These are phyloP conservation scores for Diuraphis noxia DNA, from an alignment of 1,140 invertebrate species.

Conservation along the genomic window DNA sequence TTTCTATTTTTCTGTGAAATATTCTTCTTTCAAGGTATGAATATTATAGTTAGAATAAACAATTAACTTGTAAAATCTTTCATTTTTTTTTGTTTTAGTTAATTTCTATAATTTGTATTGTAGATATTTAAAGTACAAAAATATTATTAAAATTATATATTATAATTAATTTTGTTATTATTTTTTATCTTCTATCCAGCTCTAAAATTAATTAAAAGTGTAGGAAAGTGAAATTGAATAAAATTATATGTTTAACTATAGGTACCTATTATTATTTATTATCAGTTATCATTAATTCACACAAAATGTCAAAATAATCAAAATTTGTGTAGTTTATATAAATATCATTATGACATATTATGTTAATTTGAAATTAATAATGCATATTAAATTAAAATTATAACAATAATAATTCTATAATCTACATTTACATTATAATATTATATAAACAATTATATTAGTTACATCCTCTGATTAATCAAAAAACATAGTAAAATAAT, in stretches of 20 bases:
- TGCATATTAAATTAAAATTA: neutral
- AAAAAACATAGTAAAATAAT: neutral
- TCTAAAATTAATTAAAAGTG: neutral
- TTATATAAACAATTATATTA: neutral
- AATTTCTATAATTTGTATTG: neutral
- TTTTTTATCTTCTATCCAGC: neutral
- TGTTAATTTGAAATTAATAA: neutral
- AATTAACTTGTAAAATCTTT: neutral
- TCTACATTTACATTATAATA: neutral
- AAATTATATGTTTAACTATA: neutral
- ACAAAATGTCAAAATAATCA: neutral
- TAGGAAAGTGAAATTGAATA: neutral
- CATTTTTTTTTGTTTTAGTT: neutral
- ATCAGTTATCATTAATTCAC: neutral
- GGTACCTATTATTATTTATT: neutral
- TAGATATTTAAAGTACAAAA: constrained; percentile 18
- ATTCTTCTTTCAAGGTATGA: neutral
- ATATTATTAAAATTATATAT: neutral
- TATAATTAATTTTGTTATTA: neutral
- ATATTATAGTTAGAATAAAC: neutral
- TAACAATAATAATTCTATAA: neutral
- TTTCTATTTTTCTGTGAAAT: neutral
- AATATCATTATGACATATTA: no score
- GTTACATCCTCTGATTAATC: neutral
- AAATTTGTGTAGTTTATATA: neutral